Conservation (phyloP, 2,888 invertebrate species). For the Hemicrepidius hirtus region DNA sequence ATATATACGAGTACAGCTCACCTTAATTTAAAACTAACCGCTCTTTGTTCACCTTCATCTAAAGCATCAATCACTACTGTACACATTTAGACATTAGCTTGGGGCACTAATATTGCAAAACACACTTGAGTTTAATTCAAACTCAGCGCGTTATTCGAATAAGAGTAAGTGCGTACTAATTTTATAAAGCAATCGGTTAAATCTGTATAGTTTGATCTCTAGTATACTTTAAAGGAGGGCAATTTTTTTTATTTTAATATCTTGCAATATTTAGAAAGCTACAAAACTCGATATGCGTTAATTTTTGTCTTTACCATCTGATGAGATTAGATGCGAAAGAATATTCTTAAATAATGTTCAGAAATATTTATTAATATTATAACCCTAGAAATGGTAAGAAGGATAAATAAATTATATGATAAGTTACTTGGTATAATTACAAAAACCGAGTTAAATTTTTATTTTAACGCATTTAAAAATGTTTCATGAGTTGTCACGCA, state of each 20-base stretch:
- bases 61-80: slow-evolving; percentile 30
- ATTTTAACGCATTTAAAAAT: no score
- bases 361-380: no score
- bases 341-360: no score
- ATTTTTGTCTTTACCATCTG: no score
- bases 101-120: slow-evolving; percentile 42
- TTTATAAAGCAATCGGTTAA: slow-evolving; percentile 35
- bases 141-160: slow-evolving; percentile 38
- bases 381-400: no score
- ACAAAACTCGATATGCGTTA: not conserved
- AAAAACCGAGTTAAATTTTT: not conserved
- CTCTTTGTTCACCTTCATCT: slow-evolving; percentile 19
- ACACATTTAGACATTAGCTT: slow-evolving; percentile 37
- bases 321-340: no score
- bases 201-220: slow-evolving; percentile 26
- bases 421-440: no score
- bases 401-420: no score
- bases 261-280: slow-evolving; percentile 12
- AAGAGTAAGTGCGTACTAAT: slow-evolving; percentile 45
- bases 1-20: not conserved
- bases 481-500: slow-evolving; percentile 5
- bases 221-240: slow-evolving; percentile 24
- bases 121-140: slow-evolving; percentile 45
- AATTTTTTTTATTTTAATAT: not conserved
- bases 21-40: not conserved